Conservation (phyloP, 2,888 invertebrate species). For the Cyrtodaria siliqua region DNA sequence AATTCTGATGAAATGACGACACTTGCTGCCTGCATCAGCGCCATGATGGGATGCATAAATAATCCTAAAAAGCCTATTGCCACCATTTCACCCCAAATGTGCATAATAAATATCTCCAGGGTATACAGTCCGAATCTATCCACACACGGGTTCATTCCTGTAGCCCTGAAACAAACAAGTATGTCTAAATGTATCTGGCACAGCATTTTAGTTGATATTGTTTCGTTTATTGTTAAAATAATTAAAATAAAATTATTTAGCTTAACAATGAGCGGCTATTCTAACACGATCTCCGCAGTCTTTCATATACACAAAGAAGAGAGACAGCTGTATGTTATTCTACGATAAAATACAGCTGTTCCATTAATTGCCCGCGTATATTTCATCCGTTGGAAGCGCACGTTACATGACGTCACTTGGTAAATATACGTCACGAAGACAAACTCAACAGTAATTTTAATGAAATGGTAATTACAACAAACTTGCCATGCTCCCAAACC, state of each 20-base stretch:
- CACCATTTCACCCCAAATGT: slow-evolving; percentile 75
- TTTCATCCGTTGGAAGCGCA: no score
- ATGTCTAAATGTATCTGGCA: not conserved
- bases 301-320: no score
- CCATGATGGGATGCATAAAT: slow-evolving; percentile 70
- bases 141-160: slow-evolving; percentile 66
- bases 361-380: no score
- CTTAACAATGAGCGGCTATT: not conserved
- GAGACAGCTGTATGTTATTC: no score
- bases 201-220: not conserved
- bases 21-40: slow-evolving; percentile 71
- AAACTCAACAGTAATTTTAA: no score
- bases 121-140: slow-evolving; percentile 71
- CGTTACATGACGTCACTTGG: no score
- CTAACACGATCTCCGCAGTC: no score
- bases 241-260: not conserved
- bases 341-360: no score
- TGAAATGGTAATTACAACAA: no score
- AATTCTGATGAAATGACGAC: slow-evolving; percentile 76
- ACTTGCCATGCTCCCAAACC: no score
- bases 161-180: slow-evolving; percentile 63
- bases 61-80: slow-evolving; percentile 69
- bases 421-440: no score
- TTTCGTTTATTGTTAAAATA: not conserved
- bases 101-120: slow-evolving; percentile 69